phyloP scores from a whole-genome alignment of 2,113 vertebrate species.

The Spea multiplicata region DNA sequence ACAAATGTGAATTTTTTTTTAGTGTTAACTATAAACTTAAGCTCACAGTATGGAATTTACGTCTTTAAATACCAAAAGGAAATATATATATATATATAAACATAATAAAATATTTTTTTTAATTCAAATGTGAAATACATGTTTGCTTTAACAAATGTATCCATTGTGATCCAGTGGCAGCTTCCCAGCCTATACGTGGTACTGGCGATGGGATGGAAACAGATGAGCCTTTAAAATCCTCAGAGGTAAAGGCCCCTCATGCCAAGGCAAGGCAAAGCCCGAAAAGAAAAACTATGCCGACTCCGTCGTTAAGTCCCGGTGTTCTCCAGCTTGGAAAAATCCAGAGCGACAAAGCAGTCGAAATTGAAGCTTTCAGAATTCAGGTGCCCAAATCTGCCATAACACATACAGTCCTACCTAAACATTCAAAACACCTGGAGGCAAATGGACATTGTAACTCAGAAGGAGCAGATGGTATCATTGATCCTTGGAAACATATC shows the following conservation, averaged over 20 bases:
- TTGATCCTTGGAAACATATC: constrained; percentile 70
- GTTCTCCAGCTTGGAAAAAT: constrained; percentile 89
- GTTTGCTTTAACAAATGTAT: too few relatives aligned
- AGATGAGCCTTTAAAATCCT: constrained; percentile 62
- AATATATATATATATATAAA: too few relatives aligned
- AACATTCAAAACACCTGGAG: constrained; percentile 61
- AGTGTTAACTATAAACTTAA: too few relatives aligned
- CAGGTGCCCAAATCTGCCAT: constrained; percentile 89
- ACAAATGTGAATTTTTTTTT: too few relatives aligned
- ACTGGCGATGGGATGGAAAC: constrained; percentile 98
- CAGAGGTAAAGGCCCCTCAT: constrained; percentile 63
- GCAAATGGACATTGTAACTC: constrained; percentile 64
- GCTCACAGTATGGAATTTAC: too few relatives aligned
- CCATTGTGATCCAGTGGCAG: constrained; percentile 46
- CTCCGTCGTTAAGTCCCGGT: constrained; percentile 67
- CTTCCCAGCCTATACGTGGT: constrained; percentile 74
- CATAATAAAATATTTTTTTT: too few relatives aligned
- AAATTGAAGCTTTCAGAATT: constrained; percentile 88
- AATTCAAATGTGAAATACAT: too few relatives aligned
- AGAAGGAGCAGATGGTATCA: constrained; percentile 63
- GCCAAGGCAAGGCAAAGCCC: constrained; percentile 61
- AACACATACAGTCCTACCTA: constrained; percentile 65
- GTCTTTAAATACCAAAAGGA: too few relatives aligned
- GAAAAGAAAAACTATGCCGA: constrained; percentile 56
- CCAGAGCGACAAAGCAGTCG: constrained; percentile 75